Conservation (phyloP, 2,888 invertebrate genomes). For the Pherbina coryleti region DNA sequence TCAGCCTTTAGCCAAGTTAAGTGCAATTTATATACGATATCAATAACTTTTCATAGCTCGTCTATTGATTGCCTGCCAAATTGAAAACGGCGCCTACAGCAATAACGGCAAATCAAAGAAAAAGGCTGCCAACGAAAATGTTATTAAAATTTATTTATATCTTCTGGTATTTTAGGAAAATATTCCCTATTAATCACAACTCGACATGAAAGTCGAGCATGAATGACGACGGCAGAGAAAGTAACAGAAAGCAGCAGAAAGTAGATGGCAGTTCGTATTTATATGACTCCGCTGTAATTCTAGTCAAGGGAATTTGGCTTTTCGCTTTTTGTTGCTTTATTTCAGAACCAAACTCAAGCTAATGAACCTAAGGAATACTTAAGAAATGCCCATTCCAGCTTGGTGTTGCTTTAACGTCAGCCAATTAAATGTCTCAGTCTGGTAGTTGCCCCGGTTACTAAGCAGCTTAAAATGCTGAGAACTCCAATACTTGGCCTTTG, state of each 20-base stretch:
- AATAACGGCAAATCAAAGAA: background rate
- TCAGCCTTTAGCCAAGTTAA: background rate
- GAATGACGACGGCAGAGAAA: no score
- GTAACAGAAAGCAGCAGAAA: no score
- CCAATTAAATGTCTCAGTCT: background rate
- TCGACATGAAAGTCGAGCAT: no score
- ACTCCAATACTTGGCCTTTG: background rate
- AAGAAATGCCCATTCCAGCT: background rate
- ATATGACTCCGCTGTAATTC: no score
- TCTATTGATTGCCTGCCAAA: constrained; percentile 2
- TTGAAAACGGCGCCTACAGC: constrained; percentile 16
- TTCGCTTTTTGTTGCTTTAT: no score
- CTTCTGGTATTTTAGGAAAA: no score
- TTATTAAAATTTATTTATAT: no score
- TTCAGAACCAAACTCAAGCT: no score
- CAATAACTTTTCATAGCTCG: background rate
- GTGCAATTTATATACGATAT: background rate
- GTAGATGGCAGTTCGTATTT: no score
- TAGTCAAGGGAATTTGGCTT: no score
- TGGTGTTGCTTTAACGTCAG: background rate
- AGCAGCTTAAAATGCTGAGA: background rate
- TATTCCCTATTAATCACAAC: no score
- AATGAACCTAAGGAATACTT: background rate
- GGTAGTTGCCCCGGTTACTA: background rate
- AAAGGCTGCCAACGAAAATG: background rate